These are phyloP conservation scores for Octomys mimax DNA, from an alignment of 2,797 vertebrate species.

Conservation along the genomic window DNA sequence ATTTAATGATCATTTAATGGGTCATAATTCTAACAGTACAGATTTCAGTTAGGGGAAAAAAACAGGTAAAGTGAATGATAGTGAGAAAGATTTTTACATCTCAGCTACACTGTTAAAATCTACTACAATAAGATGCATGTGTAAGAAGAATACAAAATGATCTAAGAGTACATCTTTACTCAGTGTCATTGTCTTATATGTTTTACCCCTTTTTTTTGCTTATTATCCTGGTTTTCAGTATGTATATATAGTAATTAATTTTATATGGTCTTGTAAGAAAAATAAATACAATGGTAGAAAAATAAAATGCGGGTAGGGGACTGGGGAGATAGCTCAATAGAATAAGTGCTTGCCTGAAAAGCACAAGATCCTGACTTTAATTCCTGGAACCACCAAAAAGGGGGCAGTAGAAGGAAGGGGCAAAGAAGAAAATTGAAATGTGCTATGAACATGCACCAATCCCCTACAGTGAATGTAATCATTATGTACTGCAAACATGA, in stretches of 20 bases:
- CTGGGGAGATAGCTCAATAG: no score
- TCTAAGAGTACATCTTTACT: background rate
- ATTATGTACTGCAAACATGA: background rate
- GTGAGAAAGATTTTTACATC: background rate
- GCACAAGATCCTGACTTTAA: no score
- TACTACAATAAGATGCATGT: background rate
- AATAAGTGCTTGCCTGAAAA: no score
- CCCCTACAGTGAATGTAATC: background rate
- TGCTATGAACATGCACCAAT: background rate
- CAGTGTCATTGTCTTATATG: background rate
- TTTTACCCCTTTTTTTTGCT: background rate
- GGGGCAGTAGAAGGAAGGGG: background rate
- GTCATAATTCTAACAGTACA: slow-evolving; percentile 79
- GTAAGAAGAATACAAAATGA: background rate
- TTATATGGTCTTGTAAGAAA: background rate
- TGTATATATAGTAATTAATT: background rate
- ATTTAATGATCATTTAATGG: slow-evolving; percentile 87
- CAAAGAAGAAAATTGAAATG: background rate
- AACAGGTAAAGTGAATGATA: background rate
- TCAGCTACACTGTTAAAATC: slow-evolving; percentile 7
- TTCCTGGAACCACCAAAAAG: no score
- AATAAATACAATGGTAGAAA: background rate
- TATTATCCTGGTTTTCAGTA: background rate
- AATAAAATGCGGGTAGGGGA: background rate
- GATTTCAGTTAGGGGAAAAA: slow-evolving; percentile 37